Evolutionary conservation across 2,797 vertebrate species (phyloP), one percentile per base, ranked within the genome.

Genomic region (Sebastes oblongus): DNA sequence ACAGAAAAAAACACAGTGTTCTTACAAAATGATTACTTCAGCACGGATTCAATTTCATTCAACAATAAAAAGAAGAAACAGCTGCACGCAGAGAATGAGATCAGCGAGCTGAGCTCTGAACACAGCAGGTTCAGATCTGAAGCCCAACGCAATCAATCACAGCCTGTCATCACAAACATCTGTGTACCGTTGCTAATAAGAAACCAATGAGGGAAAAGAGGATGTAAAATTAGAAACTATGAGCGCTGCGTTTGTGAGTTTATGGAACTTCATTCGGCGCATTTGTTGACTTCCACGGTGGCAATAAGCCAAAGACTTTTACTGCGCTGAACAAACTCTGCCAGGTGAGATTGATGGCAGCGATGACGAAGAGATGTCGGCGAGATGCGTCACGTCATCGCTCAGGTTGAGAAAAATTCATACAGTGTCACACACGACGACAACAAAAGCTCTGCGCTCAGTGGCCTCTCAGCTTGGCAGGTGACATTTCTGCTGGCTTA

Each of bases 401-500:
- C 78, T 76, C 78, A 67, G 64, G 79, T 76, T 77, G 55, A 81
- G 68, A 79, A 11, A 87, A 82, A 93, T 91, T 90, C 79, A 91
- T 88, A 22, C 36, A 58, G 71, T 59, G 66, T 65, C 72, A 7
- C 73, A 66, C 39, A 42, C 14, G 6, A 42, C 25, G 20, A 69
- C 70, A 66, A 82, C 82, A 89, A 89, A 87, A 80, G 79, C 74
- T 22, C 56, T 22, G 68, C 4, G 46, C 66, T 7, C 3, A 1
- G 76, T 68, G 80, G 83, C 87, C 24, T n/a, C 65, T 62, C 42
- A 6, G 60, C 25, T 82, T 50, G 81, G 72, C 82, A 89, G 90
- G 88, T 88, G 92, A 88, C 88, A 89, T 93, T 88, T 86, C 81
- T 80, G 61, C 77, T 55, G 58, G 77, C 75, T 86, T 87, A 79